Conservation (phyloP, 2,888 invertebrate genomes). For the Bellardia pandia region DNA sequence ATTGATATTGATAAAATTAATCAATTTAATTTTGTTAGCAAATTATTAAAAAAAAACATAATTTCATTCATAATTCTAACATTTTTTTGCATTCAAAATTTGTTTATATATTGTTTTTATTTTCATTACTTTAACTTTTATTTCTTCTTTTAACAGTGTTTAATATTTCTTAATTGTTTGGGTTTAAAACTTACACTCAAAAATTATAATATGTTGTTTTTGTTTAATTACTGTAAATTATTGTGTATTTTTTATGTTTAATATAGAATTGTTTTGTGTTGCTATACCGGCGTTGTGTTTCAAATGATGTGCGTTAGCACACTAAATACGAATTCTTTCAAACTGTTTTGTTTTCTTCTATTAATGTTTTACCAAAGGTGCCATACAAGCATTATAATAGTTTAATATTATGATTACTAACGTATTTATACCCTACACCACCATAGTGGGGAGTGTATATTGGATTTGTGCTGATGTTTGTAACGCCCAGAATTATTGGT, state of each 20-base stretch:
- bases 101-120: background rate
- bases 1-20: background rate
- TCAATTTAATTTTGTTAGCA: background rate
- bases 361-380: constrained; percentile 31
- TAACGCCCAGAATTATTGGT: too few species aligned
- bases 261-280: background rate
- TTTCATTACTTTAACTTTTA: background rate
- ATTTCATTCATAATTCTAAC: background rate
- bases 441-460: too few species aligned
- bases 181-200: background rate
- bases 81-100: constrained; percentile 20
- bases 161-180: background rate
- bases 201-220: background rate
- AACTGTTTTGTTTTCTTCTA: background rate
- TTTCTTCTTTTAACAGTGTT: background rate
- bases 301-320: constrained; percentile 24
- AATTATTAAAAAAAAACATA: background rate
- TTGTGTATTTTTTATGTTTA: background rate
- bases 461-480: too few species aligned
- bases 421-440: too few species aligned
- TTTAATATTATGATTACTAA: constrained; percentile 36
- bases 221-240: background rate
- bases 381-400: background rate
- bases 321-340: constrained; percentile 51
- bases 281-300: constrained; percentile 32